Evolutionary conservation across 2,797 vertebrate species (phyloP).

Genomic region (Serranus cabrilla): DNA sequence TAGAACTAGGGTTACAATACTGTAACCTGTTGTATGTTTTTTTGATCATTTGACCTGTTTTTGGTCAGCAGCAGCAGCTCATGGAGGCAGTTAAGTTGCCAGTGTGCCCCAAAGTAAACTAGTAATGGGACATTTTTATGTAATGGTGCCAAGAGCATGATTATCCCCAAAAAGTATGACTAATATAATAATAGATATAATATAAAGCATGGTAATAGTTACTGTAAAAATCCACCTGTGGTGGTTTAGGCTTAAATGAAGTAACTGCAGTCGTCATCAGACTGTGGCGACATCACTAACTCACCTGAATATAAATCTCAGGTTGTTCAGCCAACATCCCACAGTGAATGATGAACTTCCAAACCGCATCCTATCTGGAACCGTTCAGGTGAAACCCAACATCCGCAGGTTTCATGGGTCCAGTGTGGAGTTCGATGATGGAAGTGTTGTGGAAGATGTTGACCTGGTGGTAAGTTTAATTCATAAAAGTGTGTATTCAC

Average conservation of each 20-base stretch:
- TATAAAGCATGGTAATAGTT: too few species aligned
- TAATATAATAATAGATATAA: too few species aligned
- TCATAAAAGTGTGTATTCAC: neutral
- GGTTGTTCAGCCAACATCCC: slow-evolving; percentile 85
- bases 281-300: neutral
- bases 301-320: slow-evolving; percentile 42
- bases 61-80: too few species aligned
- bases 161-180: too few species aligned
- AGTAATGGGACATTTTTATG: too few species aligned
- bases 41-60: too few species aligned
- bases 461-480: slow-evolving; percentile 81
- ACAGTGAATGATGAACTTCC: slow-evolving; percentile 87
- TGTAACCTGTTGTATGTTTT: too few species aligned
- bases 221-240: too few species aligned
- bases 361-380: slow-evolving; percentile 87
- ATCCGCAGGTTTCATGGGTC: slow-evolving; percentile 82
- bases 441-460: slow-evolving; percentile 82
- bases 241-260: neutral
- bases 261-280: neutral
- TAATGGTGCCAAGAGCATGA: too few species aligned
- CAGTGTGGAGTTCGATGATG: slow-evolving; percentile 86
- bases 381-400: slow-evolving; percentile 84
- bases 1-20: too few species aligned
- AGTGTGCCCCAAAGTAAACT: too few species aligned
- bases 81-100: too few species aligned